Percentiles rank a stretch among this genome's conserved stretches.
Evolutionary conservation across 2,888 invertebrate species (phyloP).

Genomic region (Eupsilia transversa): DNA sequence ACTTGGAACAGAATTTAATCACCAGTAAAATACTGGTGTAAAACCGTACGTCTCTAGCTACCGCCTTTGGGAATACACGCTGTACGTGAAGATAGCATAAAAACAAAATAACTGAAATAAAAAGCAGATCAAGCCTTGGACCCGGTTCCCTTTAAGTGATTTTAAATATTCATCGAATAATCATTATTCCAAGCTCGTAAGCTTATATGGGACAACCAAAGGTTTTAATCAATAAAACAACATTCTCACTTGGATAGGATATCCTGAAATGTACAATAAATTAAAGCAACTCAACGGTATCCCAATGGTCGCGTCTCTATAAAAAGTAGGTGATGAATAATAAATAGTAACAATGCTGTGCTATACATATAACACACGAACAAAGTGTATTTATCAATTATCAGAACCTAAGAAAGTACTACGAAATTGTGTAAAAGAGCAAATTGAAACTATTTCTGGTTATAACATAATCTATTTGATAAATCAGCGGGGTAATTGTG

Average conservation of each 20-base stretch:
- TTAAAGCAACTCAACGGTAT: neutral
- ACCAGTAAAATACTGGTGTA: neutral
- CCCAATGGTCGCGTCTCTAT: neutral
- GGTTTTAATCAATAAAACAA: slow-evolving; percentile 52
- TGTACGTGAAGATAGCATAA: neutral
- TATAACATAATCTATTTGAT: no score
- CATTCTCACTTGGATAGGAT: slow-evolving; percentile 20
- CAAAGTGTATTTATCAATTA: no score
- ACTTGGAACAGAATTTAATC: neutral
- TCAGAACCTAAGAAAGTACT: no score
- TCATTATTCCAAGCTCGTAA: slow-evolving; percentile 55
- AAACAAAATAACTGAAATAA: slow-evolving; percentile 32
- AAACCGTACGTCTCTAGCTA: slow-evolving; percentile 8
- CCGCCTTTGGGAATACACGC: slow-evolving; percentile 3
- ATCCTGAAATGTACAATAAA: slow-evolving; percentile 6
- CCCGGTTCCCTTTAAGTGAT: slow-evolving; percentile 58
- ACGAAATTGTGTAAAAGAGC: no score
- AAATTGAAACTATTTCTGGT: no score
- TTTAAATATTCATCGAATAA: slow-evolving; percentile 68
- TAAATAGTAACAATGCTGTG: no score
- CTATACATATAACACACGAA: no score
- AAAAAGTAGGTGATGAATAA: no score
- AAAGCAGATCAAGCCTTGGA: slow-evolving; percentile 34
- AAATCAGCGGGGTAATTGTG: no score
- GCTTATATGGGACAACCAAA: slow-evolving; percentile 46